phyloP scores from a whole-genome alignment of 2,797 vertebrate species.

The Scleropages formosus region DNA sequence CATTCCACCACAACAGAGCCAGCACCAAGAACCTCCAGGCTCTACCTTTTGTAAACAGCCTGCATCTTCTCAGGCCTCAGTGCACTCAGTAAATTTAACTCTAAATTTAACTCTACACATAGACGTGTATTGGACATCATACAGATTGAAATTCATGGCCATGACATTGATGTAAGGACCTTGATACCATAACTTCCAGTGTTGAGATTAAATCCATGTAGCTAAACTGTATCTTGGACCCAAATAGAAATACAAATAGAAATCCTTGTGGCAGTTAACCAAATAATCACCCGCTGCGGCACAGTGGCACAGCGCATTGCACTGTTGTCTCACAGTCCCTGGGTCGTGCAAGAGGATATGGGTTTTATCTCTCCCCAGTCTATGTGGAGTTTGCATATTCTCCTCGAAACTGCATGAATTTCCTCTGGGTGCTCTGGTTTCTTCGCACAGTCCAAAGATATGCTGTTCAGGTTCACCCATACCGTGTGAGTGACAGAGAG shows the following conservation, averaged over 20 bases:
- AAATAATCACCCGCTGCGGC: background rate
- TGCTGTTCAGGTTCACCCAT: too few species aligned
- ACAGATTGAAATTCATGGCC: background rate
- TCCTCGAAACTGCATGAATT: too few species aligned
- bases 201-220: slow-evolving; percentile 14
- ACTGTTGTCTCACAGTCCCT: too few species aligned
- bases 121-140: too few species aligned
- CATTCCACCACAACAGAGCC: background rate
- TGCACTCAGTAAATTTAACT: background rate
- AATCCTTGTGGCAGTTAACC: slow-evolving; percentile 17
- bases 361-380: too few species aligned
- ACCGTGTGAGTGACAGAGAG: too few species aligned
- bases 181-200: background rate
- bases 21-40: background rate
- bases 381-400: too few species aligned
- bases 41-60: background rate
- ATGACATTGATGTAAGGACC: background rate
- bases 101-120: background rate
- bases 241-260: slow-evolving; percentile 6
- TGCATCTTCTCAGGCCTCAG: background rate
- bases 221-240: background rate
- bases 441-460: too few species aligned
- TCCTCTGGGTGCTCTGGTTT: too few species aligned
- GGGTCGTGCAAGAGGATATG: too few species aligned
- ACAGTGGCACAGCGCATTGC: too few species aligned